These are phyloP conservation scores for Ecliptopera silaceata DNA, from an alignment of 2,888 invertebrate genomes.

Conservation along the genomic window DNA sequence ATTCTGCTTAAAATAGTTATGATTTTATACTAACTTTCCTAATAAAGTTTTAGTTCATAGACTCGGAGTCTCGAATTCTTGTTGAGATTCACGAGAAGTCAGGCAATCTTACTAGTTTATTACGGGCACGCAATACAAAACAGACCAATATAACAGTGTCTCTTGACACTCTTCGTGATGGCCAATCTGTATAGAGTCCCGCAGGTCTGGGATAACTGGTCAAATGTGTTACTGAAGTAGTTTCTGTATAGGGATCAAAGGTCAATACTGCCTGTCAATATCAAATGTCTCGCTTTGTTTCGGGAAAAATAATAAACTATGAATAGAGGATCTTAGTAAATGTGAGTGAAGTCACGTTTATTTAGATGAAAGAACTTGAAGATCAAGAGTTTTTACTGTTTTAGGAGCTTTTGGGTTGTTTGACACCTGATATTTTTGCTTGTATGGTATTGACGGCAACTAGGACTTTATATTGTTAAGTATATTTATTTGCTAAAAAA, in stretches of 20 bases:
- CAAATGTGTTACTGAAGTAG: slow-evolving; percentile 20
- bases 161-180: not conserved
- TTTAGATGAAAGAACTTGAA: not conserved
- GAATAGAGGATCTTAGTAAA: slow-evolving; percentile 9
- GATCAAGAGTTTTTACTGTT: not conserved
- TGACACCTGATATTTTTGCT: too few species aligned
- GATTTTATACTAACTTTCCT: too few species aligned
- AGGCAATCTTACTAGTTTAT: slow-evolving; percentile 10
- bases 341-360: slow-evolving; percentile 4
- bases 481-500: too few species aligned
- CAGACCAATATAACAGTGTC: slow-evolving; percentile 11
- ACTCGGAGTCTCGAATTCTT: not conserved
- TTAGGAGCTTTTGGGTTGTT: too few species aligned
- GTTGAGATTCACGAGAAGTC: slow-evolving; percentile 15
- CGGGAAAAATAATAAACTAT: slow-evolving; percentile 18
- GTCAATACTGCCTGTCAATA: slow-evolving; percentile 28
- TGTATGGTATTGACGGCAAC: too few species aligned
- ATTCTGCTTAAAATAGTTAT: too few species aligned
- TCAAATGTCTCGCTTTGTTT: slow-evolving; percentile 24
- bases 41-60: not conserved
- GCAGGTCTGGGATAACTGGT: slow-evolving; percentile 16
- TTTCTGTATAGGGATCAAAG: slow-evolving; percentile 25
- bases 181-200: not conserved
- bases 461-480: too few species aligned
- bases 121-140: slow-evolving; percentile 16